Conservation (phyloP, 2,888 invertebrate species). For the Oligia strigilis region DNA sequence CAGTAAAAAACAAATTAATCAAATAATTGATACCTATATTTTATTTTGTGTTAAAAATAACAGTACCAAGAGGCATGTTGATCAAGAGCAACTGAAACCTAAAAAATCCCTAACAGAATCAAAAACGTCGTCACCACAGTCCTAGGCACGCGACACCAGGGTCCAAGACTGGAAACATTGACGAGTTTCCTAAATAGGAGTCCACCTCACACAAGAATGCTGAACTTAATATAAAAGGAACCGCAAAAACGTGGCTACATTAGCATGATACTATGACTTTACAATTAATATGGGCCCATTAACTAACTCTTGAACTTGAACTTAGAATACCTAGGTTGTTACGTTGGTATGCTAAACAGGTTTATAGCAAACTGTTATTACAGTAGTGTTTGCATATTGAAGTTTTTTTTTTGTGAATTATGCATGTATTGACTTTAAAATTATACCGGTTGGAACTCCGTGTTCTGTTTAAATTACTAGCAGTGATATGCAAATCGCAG, state of each 20-base stretch:
- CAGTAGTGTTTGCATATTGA: constrained; percentile 14
- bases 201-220: constrained; percentile 74
- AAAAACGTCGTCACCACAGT: constrained; percentile 63
- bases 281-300: constrained; percentile 61
- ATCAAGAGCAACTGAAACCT: neutral
- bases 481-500: constrained; percentile 9
- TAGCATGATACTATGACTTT: constrained; percentile 63
- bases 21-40: no score
- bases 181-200: constrained; percentile 84
- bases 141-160: constrained; percentile 80
- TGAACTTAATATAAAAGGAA: constrained; percentile 75
- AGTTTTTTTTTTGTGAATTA: constrained; percentile 17
- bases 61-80: neutral
- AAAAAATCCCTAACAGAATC: neutral
- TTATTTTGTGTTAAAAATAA: neutral
- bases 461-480: neutral
- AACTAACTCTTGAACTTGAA: constrained; percentile 40
- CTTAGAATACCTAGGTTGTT: constrained; percentile 26
- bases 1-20: neutral
- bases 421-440: constrained; percentile 12
- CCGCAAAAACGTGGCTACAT: constrained; percentile 64
- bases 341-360: constrained; percentile 41
- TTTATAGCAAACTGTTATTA: constrained; percentile 33
- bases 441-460: neutral
- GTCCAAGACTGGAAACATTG: constrained; percentile 74